Base-by-base conservation (phyloP, 92 coral and sea anemone species). In the Heteractis magnifica region DNA sequence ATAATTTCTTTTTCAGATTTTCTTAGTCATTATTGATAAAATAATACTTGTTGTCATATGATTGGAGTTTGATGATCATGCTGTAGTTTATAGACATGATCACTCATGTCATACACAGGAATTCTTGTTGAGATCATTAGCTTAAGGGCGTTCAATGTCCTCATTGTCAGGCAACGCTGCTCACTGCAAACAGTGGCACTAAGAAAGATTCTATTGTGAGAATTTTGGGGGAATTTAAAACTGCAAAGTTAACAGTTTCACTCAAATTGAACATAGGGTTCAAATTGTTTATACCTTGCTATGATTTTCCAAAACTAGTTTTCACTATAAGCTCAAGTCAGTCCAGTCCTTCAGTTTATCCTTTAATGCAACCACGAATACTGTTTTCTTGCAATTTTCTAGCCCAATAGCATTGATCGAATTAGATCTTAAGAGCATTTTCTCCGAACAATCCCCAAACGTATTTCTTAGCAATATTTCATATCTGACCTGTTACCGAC, bases 401-500 rank as follows among this genome's bases (percentile, higher is more conserved):
- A 34, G 44, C 44, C 3, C 44, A 34, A 34, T 34, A 34, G 44
- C 3, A 34, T 34, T 34, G 44, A 34, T 34, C 44, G 44, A 34
- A 34, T 34, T 34, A 34, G 44, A 34, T 34, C n/a, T n/a, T 34
- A 34, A 34, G 44, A 34, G 3, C 44, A 34, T 34, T 34, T 34
- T 34, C 44, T 34, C 44, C 44, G 44, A 34, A 34, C 44, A 20
- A 65, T 18, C 7, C 19, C 20, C 72, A 53, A 53, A 53, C 58
- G 58, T 53, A 53, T 18, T 62, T 13, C 70, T 62, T 62, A 16
- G n/a, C 14, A 62, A 9, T 62, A 0, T 62, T 62, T 6, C 10
- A 62, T 20, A 68, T 41, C 73, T 68, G 73, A 68, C 73, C 73
- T 26, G 49, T 19, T 68, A 68, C 23, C 73, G 49, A 68, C 44